Evolutionary conservation across 2,888 invertebrate species (phyloP), one percentile per base, ranked within the genome.

Genomic region (Clostera curtula): DNA sequence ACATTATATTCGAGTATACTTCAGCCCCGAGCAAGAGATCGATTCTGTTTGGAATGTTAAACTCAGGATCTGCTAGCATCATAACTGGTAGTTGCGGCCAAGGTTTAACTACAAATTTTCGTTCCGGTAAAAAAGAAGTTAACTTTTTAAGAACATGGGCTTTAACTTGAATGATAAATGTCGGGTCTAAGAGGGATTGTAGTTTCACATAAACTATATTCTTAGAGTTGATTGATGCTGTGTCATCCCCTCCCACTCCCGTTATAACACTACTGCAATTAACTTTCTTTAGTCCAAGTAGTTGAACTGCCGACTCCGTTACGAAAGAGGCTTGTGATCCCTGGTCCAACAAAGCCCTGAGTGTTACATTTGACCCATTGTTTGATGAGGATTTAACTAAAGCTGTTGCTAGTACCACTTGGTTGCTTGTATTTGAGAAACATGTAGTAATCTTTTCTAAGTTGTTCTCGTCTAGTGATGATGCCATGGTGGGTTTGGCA

Each of bases 91-190:
- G 17, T 7, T 21, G 20, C 24, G 17, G 20, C 12, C 7, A 29
- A 21, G 12, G 4, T 5, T n/a, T 2, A 10, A n/a, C 10, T 14
- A 7, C 5, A 3, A n/a, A n/a, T n/a, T 5, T 21, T 4, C 14
- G 17, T 14, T 27, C 27, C 12, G 27, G 27, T 22, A 27, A 21
- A 13, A 11, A 35, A 2, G 6, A 31, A 25, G 18, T 38, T 11
- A 46, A 27, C 8, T 20, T 37, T 1, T 7, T 37, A 2, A 44
- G 12, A 5, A 47, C 41, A 31, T 36, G 35, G 2, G 43, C 48
- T 7, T 39, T 31, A 1, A 40, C 29, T n/a, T 18, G 7, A 2
- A 42, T 21, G 2, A 16, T 19, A 19, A 39, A 27, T 3, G 15
- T 11, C 4, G 31, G 12, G 24, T 42, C 28, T 9, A 27, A 3